Base-by-base conservation (phyloP, 2,888 invertebrate genomes). In the Buathra laborator region DNA sequence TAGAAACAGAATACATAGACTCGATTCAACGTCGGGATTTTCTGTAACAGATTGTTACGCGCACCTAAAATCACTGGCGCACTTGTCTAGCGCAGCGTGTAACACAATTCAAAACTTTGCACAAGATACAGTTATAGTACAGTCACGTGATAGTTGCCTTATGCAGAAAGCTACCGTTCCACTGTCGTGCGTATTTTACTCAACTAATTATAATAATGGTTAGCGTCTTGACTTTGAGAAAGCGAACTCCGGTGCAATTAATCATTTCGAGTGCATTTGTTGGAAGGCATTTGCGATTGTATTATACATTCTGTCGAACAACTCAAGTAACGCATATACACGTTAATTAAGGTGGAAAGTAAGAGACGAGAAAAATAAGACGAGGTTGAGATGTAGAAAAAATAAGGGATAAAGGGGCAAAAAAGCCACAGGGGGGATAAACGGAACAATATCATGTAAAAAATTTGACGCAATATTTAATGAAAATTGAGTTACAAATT, bases 221-320 rank as follows among this genome's bases (percentile, higher is more conserved):
- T 81, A 56, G 48, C 44, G 51, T 53, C 64, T 70, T 14, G 43
- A 44, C 76, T 72, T 77, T 56, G n/a, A 44, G 56, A 67, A 71
- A 59, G 2, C 24, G 32, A 37, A 14, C 7, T n/a, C 24, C 12
- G 51, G 7, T 66, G 43, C 56, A 66, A 19, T 46, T 77, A 51
- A 82, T 77, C 71, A 77, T 46, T 24, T 29, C 53, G 56, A 72
- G 77, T 77, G 77, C 82, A 72, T 53, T 43, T 14, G 43, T 64
- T 62, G 64, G 6, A 62, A 62, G 51, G 29, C 53, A 44, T 12
- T 64, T 3, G 51, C 46, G 32, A 77, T 72, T 43, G 24, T 16
- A 19, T 48, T 72, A 3, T 56, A 56, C 12, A 56, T 32, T 29
- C 62, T 14, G 6, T 6, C 12, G 24, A 32, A 10, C 29, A 4